Conservation (phyloP, 2,113 vertebrate genomes). For the Pelmatolapia mariae region DNA sequence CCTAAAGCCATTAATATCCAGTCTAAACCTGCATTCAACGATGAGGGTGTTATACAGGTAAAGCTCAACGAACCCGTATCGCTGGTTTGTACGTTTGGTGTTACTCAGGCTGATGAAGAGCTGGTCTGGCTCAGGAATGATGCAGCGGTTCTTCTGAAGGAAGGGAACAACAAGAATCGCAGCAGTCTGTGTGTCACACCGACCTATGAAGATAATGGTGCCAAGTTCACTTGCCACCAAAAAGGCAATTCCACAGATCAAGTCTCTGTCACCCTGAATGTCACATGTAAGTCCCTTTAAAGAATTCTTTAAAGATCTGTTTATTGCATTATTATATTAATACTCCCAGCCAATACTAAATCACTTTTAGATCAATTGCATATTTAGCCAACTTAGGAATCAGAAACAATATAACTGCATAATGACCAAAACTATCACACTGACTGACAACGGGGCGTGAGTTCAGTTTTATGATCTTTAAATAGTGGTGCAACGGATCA, state of each 20-base stretch:
- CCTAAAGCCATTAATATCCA: constrained; percentile 45
- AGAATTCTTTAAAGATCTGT: not conserved
- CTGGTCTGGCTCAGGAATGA: constrained; percentile 70
- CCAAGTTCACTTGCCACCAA: constrained; percentile 65
- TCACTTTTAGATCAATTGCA: not conserved
- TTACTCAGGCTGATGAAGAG: constrained; percentile 4
- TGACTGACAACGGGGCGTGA: not conserved
- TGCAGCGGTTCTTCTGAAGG: constrained; percentile 26
- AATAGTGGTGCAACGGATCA: not conserved
- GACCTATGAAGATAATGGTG: constrained; percentile 48
- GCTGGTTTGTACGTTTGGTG: constrained; percentile 43
- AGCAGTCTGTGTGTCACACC: constrained; percentile 68
- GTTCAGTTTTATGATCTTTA: not conserved
- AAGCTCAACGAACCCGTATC: constrained; percentile 28
- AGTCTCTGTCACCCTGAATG: constrained; percentile 59
- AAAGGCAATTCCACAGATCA: constrained; percentile 15
- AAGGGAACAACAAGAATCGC: constrained; percentile 33
- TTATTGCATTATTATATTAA: not conserved
- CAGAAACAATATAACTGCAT: not conserved
- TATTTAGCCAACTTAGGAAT: not conserved
- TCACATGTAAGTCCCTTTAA: constrained; percentile 64
- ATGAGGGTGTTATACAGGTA: constrained; percentile 24
- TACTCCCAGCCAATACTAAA: not conserved
- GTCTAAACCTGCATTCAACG: not conserved
- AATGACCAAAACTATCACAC: not conserved